phyloP scores from a whole-genome alignment of 1,140 invertebrate genomes.

The Rhizoglyphus robini region DNA sequence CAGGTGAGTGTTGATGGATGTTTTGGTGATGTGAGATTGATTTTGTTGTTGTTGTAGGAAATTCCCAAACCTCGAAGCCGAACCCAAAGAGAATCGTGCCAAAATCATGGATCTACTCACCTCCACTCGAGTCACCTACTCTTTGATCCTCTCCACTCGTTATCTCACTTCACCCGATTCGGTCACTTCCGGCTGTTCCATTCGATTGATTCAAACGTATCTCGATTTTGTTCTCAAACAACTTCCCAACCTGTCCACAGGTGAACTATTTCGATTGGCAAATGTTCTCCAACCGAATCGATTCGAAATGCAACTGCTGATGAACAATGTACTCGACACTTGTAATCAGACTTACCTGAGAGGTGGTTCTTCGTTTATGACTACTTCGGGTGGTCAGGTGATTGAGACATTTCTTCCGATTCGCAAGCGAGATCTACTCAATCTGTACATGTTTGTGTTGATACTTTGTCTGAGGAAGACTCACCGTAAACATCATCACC shows the following conservation, averaged over 20 bases:
- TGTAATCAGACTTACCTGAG: conserved; percentile 16
- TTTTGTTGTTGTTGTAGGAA: neutral
- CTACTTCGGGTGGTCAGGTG: neutral
- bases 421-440: conserved; percentile 19
- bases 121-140: neutral
- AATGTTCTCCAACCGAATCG: neutral
- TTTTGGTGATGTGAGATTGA: neutral
- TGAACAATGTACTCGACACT: neutral
- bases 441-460: conserved; percentile 18
- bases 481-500: neutral
- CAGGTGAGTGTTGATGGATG: neutral
- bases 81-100: neutral
- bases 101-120: neutral
- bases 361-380: neutral
- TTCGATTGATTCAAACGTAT: conserved; percentile 8
- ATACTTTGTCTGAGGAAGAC: conserved; percentile 7
- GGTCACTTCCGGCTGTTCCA: neutral
- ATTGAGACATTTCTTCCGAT: no score
- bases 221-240: conserved; percentile 7
- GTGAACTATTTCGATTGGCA: neutral
- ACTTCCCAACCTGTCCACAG: neutral
- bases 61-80: neutral
- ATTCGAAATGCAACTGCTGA: conserved; percentile 11
- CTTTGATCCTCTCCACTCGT: neutral
- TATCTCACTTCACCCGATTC: neutral